Conservation (phyloP, 2,797 vertebrate genomes). For the Nyctalus aviator region DNA sequence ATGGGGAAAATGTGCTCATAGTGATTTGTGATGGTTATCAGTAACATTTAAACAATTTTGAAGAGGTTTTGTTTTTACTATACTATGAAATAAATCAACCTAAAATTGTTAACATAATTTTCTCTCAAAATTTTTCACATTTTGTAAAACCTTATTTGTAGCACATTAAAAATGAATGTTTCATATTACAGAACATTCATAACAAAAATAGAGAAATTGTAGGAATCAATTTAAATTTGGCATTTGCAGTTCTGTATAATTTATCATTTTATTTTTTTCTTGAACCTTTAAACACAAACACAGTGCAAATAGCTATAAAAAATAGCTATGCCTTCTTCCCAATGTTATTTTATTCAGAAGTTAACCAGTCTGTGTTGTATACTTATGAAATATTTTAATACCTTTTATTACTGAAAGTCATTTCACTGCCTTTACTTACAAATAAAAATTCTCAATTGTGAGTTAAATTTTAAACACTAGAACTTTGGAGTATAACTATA, state of each 20-base stretch:
- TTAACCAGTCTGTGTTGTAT: constrained; percentile 37
- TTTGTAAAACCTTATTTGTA: constrained; percentile 66
- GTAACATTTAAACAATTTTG: constrained; percentile 60
- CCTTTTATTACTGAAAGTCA: constrained; percentile 56
- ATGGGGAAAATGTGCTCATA: constrained; percentile 30
- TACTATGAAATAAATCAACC: constrained; percentile 29
- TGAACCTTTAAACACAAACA: constrained; percentile 49
- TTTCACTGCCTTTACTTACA: constrained; percentile 55
- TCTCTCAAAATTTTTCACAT: constrained; percentile 60
- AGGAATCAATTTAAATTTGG: constrained; percentile 46
- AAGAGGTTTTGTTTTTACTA: constrained; percentile 50
- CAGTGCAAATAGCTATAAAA: constrained; percentile 34
- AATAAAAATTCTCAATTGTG: constrained; percentile 18
- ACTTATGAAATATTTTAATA: constrained; percentile 62
- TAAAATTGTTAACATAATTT: constrained; percentile 63
- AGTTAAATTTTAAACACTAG: constrained; percentile 47
- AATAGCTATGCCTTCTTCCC: constrained; percentile 43
- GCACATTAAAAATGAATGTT: constrained; percentile 69
- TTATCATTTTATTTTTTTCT: constrained; percentile 47
- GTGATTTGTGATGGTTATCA: constrained; percentile 19
- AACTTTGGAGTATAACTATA: neutral
- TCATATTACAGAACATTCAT: constrained; percentile 36
- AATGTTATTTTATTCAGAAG: constrained; percentile 56
- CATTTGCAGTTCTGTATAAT: constrained; percentile 56
- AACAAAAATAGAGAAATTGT: constrained; percentile 35